Conservation (phyloP, 1,140 invertebrate species). For the Drosophila murphyi region DNA sequence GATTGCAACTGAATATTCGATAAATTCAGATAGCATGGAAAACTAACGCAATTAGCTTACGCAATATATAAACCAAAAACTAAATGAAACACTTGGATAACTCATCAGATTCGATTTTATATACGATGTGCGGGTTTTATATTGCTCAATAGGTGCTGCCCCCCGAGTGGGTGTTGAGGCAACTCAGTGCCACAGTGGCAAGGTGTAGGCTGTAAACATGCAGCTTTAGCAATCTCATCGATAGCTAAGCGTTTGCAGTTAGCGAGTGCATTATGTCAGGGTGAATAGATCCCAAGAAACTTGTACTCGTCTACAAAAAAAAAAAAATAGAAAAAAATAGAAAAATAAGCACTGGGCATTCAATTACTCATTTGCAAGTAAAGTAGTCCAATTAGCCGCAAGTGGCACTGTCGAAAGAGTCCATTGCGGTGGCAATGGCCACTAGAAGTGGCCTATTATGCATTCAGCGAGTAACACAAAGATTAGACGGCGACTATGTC, state of each 20-base stretch:
- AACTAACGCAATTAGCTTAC: no score
- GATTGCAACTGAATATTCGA: no score
- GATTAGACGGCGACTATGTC: constrained; percentile 45
- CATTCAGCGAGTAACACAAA: constrained; percentile 38
- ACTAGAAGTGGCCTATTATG: constrained; percentile 64
- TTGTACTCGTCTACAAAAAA: constrained; percentile 1
- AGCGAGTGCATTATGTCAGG: background rate
- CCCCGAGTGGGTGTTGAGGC: no score
- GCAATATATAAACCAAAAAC: no score
- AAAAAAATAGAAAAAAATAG: no score
- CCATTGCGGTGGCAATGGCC: constrained; percentile 15
- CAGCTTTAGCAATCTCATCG: constrained; percentile 30
- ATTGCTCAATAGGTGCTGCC: background rate
- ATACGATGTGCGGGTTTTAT: background rate
- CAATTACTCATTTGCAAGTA: constrained; percentile 32
- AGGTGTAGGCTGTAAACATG: background rate
- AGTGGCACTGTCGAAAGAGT: constrained; percentile 4
- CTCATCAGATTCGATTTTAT: no score
- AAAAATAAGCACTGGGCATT: constrained; percentile 17
- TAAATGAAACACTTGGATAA: no score
- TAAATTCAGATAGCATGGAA: no score
- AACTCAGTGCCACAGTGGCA: background rate
- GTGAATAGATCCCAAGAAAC: background rate
- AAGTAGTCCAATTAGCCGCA: constrained; percentile 62
- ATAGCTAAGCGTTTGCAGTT: constrained; percentile 10